Evolutionary conservation across 1,140 invertebrate species (phyloP), one percentile per base, ranked within the genome.

Genomic region (Sarcophaga peregrina): DNA sequence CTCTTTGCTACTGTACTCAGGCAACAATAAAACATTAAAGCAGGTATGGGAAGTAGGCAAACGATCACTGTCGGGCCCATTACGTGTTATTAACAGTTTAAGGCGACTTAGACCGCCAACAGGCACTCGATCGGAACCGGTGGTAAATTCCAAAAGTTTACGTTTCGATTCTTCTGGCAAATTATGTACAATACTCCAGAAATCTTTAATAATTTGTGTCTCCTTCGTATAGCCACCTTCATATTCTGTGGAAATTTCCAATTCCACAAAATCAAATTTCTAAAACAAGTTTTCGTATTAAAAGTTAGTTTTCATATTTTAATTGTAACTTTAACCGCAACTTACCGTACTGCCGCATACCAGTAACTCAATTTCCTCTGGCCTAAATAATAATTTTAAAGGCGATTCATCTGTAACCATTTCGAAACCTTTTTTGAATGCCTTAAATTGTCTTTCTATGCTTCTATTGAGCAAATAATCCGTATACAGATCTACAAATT

Each of bases 111-210:
- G 93, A 0, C 98, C 98, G 15, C 96, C 94, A 6, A 99, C 96
- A 0, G 98, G 98, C 46, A 99, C 96, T 83, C 98, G 92, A 91
- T 98, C 97, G 82, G 96, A 97, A 54, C 98, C 98, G 0, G 97
- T 98, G 0, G 98, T 94, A 87, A 99, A 99, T 86, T 98, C 95
- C 68, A 98, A 92, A 83, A 98, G 94, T 88, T 97, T 97, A 80
- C 97, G 94, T 91, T 99, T 98, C 84, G 97, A 94, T 86, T 97
- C 95, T 3, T 94, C 85, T 0, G 94, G 91, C 74, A 99, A 91
- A 25, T 94, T 93, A 90, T 98, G 96, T n/a, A 98, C 98, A 46
- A 98, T 95, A 83, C 94, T 94, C 98, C 98, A 99, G 90, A 99
- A 99, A 87, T 97, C 93, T 86, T 95, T 94, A 80, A 99, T 96